Evolutionary conservation across 2,888 invertebrate species (phyloP).

Genomic region (Pachycephus smyrnensis): DNA sequence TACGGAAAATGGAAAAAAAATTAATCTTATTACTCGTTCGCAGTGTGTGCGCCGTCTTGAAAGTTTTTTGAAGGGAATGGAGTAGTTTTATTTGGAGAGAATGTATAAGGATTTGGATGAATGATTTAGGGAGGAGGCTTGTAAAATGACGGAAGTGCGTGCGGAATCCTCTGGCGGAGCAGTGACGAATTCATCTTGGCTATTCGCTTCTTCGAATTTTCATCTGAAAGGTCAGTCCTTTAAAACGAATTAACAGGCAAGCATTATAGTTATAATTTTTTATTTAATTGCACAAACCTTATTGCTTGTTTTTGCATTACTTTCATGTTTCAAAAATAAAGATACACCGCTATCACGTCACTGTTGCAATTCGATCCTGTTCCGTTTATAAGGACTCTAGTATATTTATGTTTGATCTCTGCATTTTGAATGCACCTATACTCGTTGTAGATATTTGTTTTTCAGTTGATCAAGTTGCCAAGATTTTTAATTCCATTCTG

Average conservation of each 20-base stretch:
- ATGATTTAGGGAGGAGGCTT: not conserved
- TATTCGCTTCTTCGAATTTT: conserved; percentile 43
- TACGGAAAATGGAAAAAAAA: not conserved
- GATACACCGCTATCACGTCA: not conserved
- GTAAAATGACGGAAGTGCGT: not conserved
- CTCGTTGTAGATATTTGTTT: not conserved
- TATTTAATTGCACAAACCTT: not conserved
- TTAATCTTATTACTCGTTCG: not conserved
- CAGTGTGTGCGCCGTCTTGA: not conserved
- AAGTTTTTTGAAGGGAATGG: not conserved
- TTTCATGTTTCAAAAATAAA: not conserved
- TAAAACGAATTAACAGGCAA: conserved; percentile 10
- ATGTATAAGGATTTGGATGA: not conserved
- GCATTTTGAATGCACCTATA: not conserved
- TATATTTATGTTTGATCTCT: not conserved
- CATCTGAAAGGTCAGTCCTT: conserved; percentile 59
- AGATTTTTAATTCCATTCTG: conserved; percentile 40
- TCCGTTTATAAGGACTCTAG: not conserved
- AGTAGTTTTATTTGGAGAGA: not conserved
- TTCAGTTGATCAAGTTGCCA: not conserved
- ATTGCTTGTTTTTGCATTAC: not conserved
- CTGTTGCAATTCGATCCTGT: not conserved
- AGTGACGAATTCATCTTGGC: conserved; percentile 40
- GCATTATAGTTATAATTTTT: not conserved
- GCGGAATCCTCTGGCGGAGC: conserved; percentile 41